A percentile compares a stretch with the other conserved stretches of the same genome.
These are phyloP conservation scores for Onychostoma macrolepis DNA, from an alignment of 2,113 vertebrate species.

Conservation along the genomic window DNA sequence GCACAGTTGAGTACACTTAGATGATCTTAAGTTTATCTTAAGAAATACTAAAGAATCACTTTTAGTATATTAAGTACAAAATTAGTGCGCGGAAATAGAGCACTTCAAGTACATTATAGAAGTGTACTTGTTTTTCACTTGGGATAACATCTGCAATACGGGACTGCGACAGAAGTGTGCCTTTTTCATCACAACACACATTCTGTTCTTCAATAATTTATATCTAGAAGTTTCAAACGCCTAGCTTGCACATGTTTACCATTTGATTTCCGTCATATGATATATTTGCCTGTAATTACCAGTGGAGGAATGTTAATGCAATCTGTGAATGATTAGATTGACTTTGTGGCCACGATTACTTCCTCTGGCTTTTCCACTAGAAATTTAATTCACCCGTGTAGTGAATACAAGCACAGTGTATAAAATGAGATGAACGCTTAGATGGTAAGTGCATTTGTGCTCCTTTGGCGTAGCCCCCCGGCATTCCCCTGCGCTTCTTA, in stretches of 20 bases:
- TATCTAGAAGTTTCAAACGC: slow-evolving; percentile 32
- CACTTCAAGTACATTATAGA: no score
- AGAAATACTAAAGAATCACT: no score
- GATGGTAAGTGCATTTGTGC: slow-evolving; percentile 19
- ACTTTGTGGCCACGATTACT: slow-evolving; percentile 37
- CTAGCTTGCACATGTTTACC: slow-evolving; percentile 20
- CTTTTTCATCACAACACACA: neutral
- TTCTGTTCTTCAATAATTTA: slow-evolving; percentile 24
- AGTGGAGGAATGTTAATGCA: slow-evolving; percentile 63
- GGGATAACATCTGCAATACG: neutral
- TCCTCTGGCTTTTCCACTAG: slow-evolving; percentile 12
- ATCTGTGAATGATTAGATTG: slow-evolving; percentile 57
- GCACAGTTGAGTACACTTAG: no score
- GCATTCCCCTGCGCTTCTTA: neutral
- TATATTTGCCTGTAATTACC: slow-evolving; percentile 59
- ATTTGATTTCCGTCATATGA: slow-evolving; percentile 55
- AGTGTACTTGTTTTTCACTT: no score
- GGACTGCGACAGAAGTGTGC: neutral
- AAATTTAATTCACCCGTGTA: neutral
- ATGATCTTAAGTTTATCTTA: no score
- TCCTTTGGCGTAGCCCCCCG: neutral
- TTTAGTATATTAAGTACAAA: no score
- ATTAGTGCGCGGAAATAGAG: no score
- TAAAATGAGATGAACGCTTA: slow-evolving; percentile 14
- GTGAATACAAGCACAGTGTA: slow-evolving; percentile 10